These are phyloP conservation scores for Hippocampus barbouri DNA, from an alignment of 2,113 vertebrate genomes.

Conservation along the genomic window DNA sequence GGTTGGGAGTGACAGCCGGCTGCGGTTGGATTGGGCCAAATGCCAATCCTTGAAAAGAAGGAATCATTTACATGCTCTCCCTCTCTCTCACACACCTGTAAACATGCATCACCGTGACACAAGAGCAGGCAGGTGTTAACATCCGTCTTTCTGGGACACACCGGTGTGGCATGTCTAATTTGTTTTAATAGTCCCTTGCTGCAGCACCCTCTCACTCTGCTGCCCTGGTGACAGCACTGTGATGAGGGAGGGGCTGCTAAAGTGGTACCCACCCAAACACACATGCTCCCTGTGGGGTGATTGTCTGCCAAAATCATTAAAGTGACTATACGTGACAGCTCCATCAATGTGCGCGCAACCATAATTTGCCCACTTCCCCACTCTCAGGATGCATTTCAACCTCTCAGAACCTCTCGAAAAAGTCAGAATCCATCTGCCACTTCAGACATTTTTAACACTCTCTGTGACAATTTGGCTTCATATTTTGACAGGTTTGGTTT, in stretches of 20 bases:
- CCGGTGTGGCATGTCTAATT: slow-evolving; percentile 68
- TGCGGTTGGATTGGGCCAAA: slow-evolving; percentile 35
- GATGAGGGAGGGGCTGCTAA: slow-evolving; percentile 26
- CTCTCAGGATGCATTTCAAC: slow-evolving; percentile 29
- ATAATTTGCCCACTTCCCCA: slow-evolving; percentile 43
- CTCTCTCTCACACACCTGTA: neutral
- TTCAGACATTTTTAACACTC: neutral
- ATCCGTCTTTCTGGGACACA: slow-evolving; percentile 21
- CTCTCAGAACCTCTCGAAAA: slow-evolving; percentile 24
- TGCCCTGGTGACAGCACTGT: slow-evolving; percentile 59
- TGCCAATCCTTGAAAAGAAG: slow-evolving; percentile 22
- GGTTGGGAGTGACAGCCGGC: slow-evolving; percentile 48
- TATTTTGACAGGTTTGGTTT: neutral
- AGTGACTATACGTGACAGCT: slow-evolving; percentile 58
- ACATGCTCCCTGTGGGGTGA: slow-evolving; percentile 63
- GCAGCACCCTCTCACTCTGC: slow-evolving; percentile 41
- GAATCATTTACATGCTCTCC: slow-evolving; percentile 6
- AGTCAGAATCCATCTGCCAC: slow-evolving; percentile 6
- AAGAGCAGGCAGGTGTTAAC: slow-evolving; percentile 44
- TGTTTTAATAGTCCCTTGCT: slow-evolving; percentile 56
- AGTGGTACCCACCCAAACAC: slow-evolving; percentile 46
- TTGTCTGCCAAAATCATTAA: slow-evolving; percentile 67
- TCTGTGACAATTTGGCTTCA: neutral
- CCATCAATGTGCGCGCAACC: slow-evolving; percentile 43
- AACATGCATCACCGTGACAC: slow-evolving; percentile 7